Conservation (phyloP, 2,888 invertebrate genomes). For the Meandrusa payeni region DNA sequence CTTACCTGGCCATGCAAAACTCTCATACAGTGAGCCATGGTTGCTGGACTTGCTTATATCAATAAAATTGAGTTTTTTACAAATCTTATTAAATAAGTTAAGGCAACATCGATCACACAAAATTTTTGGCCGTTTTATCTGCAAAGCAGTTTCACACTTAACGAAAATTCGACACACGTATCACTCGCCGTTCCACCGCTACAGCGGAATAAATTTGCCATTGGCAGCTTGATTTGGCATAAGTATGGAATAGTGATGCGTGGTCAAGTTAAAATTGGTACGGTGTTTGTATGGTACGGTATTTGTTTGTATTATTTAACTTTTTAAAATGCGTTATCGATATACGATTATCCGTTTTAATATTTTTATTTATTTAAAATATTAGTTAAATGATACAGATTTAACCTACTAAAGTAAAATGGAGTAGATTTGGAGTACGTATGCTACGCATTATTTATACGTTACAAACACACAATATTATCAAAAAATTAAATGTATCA, state of each 20-base stretch:
- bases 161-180: constrained; percentile 28
- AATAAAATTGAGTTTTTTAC: constrained; percentile 41
- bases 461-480: no score
- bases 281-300: no score
- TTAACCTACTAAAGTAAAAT: no score
- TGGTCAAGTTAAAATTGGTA: no score
- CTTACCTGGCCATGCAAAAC: constrained; percentile 89
- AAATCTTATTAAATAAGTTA: constrained; percentile 46
- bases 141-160: constrained; percentile 38
- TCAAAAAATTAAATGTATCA: no score
- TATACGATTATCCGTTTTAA: no score
- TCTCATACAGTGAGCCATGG: constrained; percentile 89
- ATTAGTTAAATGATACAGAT: no score
- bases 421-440: no score
- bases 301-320: no score
- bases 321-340: no score
- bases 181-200: constrained; percentile 40
- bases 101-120: constrained; percentile 64
- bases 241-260: background rate
- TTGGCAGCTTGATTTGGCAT: constrained; percentile 34
- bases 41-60: constrained; percentile 65
- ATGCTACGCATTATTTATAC: no score
- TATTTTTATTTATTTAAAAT: no score
- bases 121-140: constrained; percentile 38
- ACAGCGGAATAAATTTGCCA: constrained; percentile 40